Percentiles rank a stretch among this genome's conserved stretches.
phyloP scores from a whole-genome alignment of 1,140 invertebrate genomes.

The Bombus sylvicola region DNA sequence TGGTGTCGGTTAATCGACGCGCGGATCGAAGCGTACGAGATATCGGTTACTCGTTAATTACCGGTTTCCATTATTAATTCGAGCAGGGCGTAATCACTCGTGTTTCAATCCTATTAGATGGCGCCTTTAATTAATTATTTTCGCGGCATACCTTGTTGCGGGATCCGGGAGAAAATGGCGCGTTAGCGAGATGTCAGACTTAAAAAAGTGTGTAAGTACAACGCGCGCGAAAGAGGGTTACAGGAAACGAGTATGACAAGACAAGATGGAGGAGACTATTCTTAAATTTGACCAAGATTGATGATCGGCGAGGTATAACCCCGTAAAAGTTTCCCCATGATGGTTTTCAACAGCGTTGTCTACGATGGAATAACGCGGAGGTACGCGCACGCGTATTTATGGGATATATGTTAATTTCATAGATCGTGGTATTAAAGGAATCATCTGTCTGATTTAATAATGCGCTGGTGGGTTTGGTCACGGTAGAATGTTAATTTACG shows the following conservation, averaged over 20 bases:
- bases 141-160: slow-evolving; percentile 32
- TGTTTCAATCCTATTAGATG: slow-evolving; percentile 72
- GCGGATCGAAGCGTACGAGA: slow-evolving; percentile 66
- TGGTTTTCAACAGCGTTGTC: not conserved
- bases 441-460: slow-evolving; percentile 48
- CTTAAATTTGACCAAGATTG: slow-evolving; percentile 34
- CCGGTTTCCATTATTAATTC: slow-evolving; percentile 78
- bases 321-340: not conserved
- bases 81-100: slow-evolving; percentile 68
- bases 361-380: not conserved
- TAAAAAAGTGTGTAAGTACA: not conserved
- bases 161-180: not conserved
- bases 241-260: not conserved
- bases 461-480: not conserved
- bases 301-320: not conserved
- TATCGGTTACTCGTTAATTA: slow-evolving; percentile 78
- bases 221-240: too few relatives aligned
- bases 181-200: not conserved
- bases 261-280: slow-evolving; percentile 13
- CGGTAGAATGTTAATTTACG: slow-evolving; percentile 31
- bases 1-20: slow-evolving; percentile 75
- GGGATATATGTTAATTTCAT: slow-evolving; percentile 7
- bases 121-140: slow-evolving; percentile 78
- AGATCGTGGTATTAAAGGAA: slow-evolving; percentile 17
- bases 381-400: not conserved